Base-by-base conservation (phyloP, 2,113 vertebrate species). In the Microcebus jonahi region DNA sequence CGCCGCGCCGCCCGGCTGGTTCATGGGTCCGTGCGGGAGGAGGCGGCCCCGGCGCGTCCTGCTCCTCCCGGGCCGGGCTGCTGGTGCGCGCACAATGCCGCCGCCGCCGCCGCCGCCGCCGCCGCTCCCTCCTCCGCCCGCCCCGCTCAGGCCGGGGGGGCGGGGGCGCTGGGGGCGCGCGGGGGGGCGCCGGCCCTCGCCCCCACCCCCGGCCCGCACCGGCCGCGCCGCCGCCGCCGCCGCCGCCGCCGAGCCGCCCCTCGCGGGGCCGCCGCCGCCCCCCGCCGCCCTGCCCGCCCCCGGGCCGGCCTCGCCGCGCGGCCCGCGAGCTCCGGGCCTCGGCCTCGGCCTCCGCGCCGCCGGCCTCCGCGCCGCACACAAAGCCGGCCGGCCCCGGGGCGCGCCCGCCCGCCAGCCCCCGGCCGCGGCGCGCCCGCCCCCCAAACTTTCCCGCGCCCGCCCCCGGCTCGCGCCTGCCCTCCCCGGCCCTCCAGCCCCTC, bases 21-120 rank as follows among this genome's bases (percentile, higher is more conserved):
- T 97, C 94, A 97, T 98, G 96, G 97, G 97, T 97, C 97, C 91
- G 94, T 31, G 96, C 95, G 93, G 95, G 95, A 97, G 97, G 97
- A 96, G 96, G 97, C 97, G 97, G 97, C 97, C 96, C 97, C 96
- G 94, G 94, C 97, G 97, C 97, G 96, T 97, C 96, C 97, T 96
- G 96, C 97, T 97, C 90, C 97, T 97, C 97, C 90, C 97, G 95
- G 97, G 97, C 96, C 97, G 76, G 97, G 97, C 92, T 85, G 97
- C 95, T 86, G 94, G 92, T 93, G 97, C 97, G 97, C 97, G 97
- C 97, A 97, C 97, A 97, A 97, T 97, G 95, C 97, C 91, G 31
- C 57, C 34, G 45, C 45, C 45, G 45, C 45, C 45, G 96, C 96
- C 57, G 80, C 92, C 76, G 59, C 96, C 82, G 71, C 87, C 55